Percentiles rank a stretch among this genome's conserved stretches.
These are phyloP conservation scores for Epinotia ramella DNA, from an alignment of 2,888 invertebrate genomes.

Conservation along the genomic window DNA sequence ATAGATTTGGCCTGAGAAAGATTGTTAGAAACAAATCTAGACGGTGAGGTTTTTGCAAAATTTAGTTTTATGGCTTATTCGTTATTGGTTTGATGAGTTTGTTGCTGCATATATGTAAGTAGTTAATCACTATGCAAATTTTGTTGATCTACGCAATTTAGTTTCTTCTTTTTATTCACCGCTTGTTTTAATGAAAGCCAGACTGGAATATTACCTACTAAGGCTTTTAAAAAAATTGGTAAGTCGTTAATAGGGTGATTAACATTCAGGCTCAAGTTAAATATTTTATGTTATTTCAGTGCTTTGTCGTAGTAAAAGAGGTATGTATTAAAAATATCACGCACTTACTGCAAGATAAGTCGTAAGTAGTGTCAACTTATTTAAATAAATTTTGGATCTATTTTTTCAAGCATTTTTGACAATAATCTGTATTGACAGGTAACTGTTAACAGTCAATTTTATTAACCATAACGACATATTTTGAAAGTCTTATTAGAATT, in stretches of 20 bases:
- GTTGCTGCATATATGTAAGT: slow-evolving; percentile 3
- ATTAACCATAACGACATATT: slow-evolving; percentile 30
- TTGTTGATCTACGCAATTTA: slow-evolving; percentile 2
- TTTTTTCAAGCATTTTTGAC: background rate
- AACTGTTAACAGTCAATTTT: slow-evolving; percentile 22
- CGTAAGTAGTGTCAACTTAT: too few relatives aligned
- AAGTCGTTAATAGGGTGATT: background rate
- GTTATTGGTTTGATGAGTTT: slow-evolving; percentile 26
- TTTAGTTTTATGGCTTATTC: slow-evolving; percentile 36
- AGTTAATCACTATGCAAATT: slow-evolving; percentile 23
- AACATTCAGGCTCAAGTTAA: background rate
- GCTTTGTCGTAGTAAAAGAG: too few relatives aligned
- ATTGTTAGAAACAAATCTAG: slow-evolving; percentile 41
- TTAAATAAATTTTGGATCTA: background rate
- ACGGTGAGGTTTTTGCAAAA: slow-evolving; percentile 20
- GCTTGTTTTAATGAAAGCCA: background rate
- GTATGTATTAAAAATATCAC: too few relatives aligned
- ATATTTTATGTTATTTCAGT: background rate
- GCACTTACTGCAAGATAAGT: too few relatives aligned
- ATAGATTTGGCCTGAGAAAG: slow-evolving; percentile 61
- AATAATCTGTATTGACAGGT: slow-evolving; percentile 5
- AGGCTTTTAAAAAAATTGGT: background rate
- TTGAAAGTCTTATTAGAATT: slow-evolving; percentile 15
- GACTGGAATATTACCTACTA: background rate
- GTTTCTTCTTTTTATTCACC: background rate